Percentiles rank a stretch among this genome's conserved stretches.
Conservation (phyloP, 1,140 invertebrate species). For the Neuroterus valhalla region DNA sequence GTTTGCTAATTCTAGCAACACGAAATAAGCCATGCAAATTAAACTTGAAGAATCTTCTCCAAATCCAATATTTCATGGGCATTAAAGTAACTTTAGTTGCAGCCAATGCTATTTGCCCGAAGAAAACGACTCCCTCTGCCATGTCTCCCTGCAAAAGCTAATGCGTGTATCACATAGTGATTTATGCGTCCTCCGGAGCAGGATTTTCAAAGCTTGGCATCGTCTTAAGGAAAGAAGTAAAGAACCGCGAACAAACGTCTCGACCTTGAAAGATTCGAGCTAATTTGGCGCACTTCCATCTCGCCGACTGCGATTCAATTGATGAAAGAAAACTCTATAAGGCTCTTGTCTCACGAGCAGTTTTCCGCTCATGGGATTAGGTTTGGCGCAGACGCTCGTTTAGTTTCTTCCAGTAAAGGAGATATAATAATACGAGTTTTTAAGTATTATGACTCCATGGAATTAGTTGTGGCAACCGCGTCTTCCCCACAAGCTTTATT, state of each 20-base stretch:
- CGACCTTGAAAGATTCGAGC: conserved; percentile 3
- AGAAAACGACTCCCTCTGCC: neutral
- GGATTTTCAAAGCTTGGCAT: conserved; percentile 14
- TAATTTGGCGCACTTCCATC: conserved; percentile 24
- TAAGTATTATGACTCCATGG: conserved; percentile 20
- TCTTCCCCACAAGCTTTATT: neutral
- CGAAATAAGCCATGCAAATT: neutral
- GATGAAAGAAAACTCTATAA: conserved; percentile 12
- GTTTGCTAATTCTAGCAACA: conserved; percentile 6
- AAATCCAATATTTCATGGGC: neutral
- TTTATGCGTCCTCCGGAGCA: neutral
- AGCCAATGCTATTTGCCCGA: neutral
- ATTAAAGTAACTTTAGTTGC: neutral
- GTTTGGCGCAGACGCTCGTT: neutral
- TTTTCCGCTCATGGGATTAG: neutral
- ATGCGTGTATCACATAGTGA: neutral
- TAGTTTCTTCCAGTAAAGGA: neutral
- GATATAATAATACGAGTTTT: conserved; percentile 24
- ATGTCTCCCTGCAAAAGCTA: neutral
- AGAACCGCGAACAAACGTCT: neutral
- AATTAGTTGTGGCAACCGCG: neutral
- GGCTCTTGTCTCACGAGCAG: conserved; percentile 18
- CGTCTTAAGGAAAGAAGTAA: neutral
- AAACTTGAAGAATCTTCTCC: neutral
- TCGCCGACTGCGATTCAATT: conserved; percentile 20